A percentile compares a stretch with the other conserved stretches of the same genome.
These are phyloP conservation scores for Diabrotica undecimpunctata DNA, from an alignment of 1,140 invertebrate genomes.

Conservation along the genomic window DNA sequence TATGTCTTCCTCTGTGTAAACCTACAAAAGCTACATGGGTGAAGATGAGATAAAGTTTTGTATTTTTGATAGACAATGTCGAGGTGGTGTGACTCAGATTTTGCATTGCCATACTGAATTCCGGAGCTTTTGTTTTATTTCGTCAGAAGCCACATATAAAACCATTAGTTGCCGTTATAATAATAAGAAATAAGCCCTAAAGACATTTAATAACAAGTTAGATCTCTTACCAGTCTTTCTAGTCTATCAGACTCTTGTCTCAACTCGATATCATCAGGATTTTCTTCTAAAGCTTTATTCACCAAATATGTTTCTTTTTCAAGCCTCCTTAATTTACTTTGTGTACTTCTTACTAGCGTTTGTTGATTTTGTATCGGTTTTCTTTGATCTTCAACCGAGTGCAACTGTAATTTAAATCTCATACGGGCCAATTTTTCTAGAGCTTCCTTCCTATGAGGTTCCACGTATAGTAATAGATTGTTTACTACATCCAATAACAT, in stretches of 20 bases:
- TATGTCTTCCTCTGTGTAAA: no score
- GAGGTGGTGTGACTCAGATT: no score
- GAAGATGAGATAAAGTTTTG: no score
- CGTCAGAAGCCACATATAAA: no score
- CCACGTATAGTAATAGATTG: conserved; percentile 93
- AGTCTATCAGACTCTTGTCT: conserved; percentile 64
- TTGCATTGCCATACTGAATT: no score
- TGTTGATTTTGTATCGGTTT: conserved; percentile 89
- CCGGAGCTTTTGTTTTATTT: no score
- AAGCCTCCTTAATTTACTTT: conserved; percentile 75
- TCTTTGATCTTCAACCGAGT: conserved; percentile 85
- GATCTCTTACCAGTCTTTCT: conserved; percentile 56
- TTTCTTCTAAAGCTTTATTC: conserved; percentile 74
- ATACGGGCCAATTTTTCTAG: conserved; percentile 84
- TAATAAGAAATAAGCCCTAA: no score
- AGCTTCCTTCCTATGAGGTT: conserved; percentile 90
- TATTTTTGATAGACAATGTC: no score
- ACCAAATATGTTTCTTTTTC: conserved; percentile 91
- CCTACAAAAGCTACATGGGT: no score
- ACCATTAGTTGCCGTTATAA: no score
- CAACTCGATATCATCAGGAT: conserved; percentile 62
- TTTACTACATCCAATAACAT: conserved; percentile 98
- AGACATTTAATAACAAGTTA: no score
- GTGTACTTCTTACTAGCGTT: conserved; percentile 74
- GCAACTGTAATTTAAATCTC: conserved; percentile 88